phyloP scores from a whole-genome alignment of 2,888 invertebrate species.

The Chaetogeoica ovagalla region DNA sequence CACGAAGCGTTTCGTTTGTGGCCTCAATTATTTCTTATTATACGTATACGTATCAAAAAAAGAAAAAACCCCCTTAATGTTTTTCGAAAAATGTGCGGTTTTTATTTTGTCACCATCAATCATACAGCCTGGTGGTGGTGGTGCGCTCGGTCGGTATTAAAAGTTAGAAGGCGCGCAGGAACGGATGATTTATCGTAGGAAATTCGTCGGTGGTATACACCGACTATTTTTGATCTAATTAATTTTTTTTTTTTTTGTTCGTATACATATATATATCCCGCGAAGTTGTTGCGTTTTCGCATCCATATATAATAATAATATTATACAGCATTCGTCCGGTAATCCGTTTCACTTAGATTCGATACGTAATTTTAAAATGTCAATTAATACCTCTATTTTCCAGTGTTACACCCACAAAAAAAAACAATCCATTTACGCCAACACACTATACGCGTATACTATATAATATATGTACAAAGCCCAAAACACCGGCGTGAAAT shows the following conservation, averaged over 20 bases:
- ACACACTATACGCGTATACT: no score
- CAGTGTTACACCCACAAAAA: neutral
- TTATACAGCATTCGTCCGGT: neutral
- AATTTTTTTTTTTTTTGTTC: neutral
- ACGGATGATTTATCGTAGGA: conserved; percentile 38
- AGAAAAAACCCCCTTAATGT: no score
- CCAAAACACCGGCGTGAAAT: no score
- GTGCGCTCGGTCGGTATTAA: neutral
- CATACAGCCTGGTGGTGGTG: no score
- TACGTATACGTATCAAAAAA: no score
- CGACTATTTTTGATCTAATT: conserved; percentile 37
- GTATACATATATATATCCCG: no score
- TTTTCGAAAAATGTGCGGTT: conserved; percentile 29
- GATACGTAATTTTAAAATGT: no score
- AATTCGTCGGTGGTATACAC: neutral
- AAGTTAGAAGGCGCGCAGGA: conserved; percentile 9
- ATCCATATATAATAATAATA: neutral
- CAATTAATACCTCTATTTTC: neutral
- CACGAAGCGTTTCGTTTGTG: conserved; percentile 3
- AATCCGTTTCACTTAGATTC: no score
- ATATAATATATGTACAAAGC: no score
- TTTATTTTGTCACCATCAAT: conserved; percentile 49
- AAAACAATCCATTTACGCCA: no score
- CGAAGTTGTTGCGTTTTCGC: neutral
- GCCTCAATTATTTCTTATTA: conserved; percentile 45